phyloP scores from a whole-genome alignment of 2,888 invertebrate genomes.

The Cephus pulcher region DNA sequence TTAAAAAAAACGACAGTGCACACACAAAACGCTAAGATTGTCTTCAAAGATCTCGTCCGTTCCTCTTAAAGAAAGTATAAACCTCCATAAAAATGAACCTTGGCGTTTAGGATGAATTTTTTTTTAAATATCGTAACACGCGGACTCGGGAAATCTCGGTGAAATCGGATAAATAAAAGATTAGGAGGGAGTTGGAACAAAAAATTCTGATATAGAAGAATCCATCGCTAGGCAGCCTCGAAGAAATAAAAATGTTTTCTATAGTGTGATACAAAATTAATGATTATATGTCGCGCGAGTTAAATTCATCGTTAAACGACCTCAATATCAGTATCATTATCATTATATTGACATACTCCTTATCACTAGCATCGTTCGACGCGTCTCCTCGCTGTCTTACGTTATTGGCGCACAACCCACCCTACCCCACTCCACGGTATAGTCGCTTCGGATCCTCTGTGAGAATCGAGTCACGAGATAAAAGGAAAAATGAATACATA shows the following conservation, averaged over 20 bases:
- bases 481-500: not conserved
- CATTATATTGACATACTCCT: not conserved
- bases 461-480: not conserved
- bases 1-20: not conserved
- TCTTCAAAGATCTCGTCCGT: slow-evolving; percentile 8
- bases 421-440: not conserved
- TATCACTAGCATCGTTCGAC: not conserved
- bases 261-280: not conserved
- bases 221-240: not conserved
- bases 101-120: not conserved
- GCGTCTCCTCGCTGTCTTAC: not conserved
- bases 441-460: not conserved
- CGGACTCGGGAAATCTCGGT: not conserved
- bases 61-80: slow-evolving; percentile 10
- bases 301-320: not conserved
- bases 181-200: not conserved
- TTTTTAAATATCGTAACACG: not conserved
- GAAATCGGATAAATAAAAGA: not conserved
- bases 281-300: not conserved
- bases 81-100: slow-evolving; percentile 4
- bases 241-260: not conserved
- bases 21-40: not conserved
- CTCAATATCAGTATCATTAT: not conserved
- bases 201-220: not conserved
- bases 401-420: not conserved